phyloP scores from a whole-genome alignment of 2,113 vertebrate species.

The Toxostoma redivivum region DNA sequence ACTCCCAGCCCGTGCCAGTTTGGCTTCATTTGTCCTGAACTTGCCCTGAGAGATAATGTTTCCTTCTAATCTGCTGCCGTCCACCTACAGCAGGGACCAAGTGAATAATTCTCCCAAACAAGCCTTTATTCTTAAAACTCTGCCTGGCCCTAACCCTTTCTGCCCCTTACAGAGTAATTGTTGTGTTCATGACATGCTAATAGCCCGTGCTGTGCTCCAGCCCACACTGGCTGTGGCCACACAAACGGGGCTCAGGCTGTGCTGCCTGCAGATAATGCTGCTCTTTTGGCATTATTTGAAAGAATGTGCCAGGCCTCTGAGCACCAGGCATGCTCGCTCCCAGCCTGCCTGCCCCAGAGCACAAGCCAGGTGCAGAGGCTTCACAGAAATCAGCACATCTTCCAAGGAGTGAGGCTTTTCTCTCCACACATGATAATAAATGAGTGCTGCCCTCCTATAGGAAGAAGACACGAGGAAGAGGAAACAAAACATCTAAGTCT shows the following conservation, averaged over 20 bases:
- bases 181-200: conserved; percentile 47
- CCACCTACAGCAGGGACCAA: conserved; percentile 76
- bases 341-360: background rate
- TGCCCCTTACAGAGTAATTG: conserved; percentile 37
- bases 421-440: background rate
- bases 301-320: conserved; percentile 5
- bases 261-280: conserved; percentile 3
- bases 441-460: background rate
- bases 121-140: conserved; percentile 69
- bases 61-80: conserved; percentile 80
- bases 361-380: background rate
- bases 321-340: background rate
- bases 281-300: conserved; percentile 10
- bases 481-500: background rate
- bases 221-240: conserved; percentile 56
- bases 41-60: conserved; percentile 85
- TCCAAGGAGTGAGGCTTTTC: background rate
- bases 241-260: conserved; percentile 10
- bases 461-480: background rate
- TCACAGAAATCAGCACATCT: background rate
- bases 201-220: conserved; percentile 9
- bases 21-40: conserved; percentile 68
- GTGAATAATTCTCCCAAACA: conserved; percentile 79
- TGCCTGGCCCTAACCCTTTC: conserved; percentile 23
- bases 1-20: conserved; percentile 66